Conservation (phyloP, 2,113 vertebrate species). For the Trichechus manatus region DNA sequence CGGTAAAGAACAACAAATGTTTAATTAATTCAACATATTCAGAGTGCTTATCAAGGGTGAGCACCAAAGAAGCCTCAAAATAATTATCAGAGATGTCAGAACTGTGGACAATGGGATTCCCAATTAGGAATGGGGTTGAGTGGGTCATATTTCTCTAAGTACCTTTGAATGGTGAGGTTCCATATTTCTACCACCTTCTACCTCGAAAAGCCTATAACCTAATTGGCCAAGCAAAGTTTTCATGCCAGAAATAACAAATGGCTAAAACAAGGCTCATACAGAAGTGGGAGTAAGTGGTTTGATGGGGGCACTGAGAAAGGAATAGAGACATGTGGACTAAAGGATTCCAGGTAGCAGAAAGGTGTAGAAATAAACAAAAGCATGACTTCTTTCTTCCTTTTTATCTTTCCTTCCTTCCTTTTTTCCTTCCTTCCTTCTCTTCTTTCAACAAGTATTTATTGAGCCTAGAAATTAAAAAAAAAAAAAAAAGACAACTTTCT, state of each 20-base stretch:
- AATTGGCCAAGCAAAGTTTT: not conserved
- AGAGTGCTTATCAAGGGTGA: constrained; percentile 22
- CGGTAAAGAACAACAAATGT: constrained; percentile 19
- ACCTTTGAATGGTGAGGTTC: not conserved
- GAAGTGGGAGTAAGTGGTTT: not conserved
- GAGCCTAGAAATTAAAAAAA: not conserved
- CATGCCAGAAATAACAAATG: not conserved
- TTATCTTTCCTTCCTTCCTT: not conserved
- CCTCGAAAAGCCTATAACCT: not conserved
- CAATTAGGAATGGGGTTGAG: not conserved
- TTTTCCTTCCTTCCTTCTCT: not conserved
- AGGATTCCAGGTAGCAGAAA: not conserved
- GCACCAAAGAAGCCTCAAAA: not conserved
- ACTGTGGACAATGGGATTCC: not conserved
- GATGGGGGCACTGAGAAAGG: not conserved
- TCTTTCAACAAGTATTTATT: not conserved
- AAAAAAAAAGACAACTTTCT: not conserved
- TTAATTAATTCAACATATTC: constrained; percentile 58
- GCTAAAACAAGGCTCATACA: not conserved
- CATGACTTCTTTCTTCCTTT: too few species aligned
- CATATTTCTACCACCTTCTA: not conserved
- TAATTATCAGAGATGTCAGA: not conserved
- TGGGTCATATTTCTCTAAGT: not conserved
- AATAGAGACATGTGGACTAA: not conserved
- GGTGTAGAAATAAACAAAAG: not conserved